phyloP scores from a whole-genome alignment of 2,888 invertebrate species.

The Elaeidobius kamerunicus region DNA sequence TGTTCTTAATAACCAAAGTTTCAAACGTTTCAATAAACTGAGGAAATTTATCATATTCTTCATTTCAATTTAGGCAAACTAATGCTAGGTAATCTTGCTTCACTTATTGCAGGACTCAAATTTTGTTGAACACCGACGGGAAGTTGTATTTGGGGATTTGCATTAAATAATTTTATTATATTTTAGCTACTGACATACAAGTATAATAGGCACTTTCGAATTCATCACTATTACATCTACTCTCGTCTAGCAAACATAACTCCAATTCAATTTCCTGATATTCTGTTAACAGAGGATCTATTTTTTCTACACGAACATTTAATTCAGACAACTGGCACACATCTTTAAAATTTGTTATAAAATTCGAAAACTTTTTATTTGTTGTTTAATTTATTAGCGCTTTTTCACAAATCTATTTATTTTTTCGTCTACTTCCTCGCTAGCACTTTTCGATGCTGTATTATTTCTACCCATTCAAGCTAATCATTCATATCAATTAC shows the following conservation, averaged over 20 bases:
- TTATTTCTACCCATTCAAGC: not conserved
- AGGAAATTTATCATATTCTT: conserved; percentile 4
- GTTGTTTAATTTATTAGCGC: not conserved
- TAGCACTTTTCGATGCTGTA: not conserved
- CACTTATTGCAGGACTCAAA: not conserved
- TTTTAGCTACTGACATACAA: not conserved
- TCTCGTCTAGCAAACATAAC: not conserved
- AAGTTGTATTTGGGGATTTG: not conserved
- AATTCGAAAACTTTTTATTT: not conserved
- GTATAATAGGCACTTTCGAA: not conserved
- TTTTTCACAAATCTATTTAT: not conserved
- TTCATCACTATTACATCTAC: not conserved
- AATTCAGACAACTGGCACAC: not conserved
- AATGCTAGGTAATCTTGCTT: conserved; percentile 3
- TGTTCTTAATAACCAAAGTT: conserved; percentile 5
- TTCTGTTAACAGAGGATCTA: not conserved
- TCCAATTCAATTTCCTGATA: not conserved
- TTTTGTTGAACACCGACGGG: not conserved
- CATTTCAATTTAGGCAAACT: conserved; percentile 8
- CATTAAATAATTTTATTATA: not conserved
- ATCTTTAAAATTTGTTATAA: not conserved
- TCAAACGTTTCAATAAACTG: conserved; percentile 5
- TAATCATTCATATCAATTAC: not conserved
- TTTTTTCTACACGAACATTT: not conserved
- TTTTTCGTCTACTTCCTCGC: not conserved